Evolutionary conservation across 2,113 vertebrate species (phyloP), one percentile per base, ranked within the genome.

Genomic region (Bettongia penicillata): DNA sequence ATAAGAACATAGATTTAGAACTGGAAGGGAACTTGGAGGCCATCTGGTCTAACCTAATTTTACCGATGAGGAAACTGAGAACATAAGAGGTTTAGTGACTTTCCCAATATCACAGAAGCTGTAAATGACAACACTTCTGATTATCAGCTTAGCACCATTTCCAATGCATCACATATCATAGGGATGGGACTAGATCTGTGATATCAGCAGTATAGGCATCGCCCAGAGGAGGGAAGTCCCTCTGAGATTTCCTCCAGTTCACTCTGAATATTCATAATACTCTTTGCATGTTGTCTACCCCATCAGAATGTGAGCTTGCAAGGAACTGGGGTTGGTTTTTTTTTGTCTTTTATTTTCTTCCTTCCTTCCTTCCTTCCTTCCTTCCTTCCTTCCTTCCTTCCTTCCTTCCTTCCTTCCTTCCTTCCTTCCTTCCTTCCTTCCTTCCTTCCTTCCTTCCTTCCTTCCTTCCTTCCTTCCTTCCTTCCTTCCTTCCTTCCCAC

Each of bases 1-100:
- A 68, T 12, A 61, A 61, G 57, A 68, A 68, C 11, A 37, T 68
- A 37, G 57, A 37, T 68, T 68, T 37, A 68, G 57, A 68, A 68
- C 3, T 37, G 12, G 28, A 68, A 68, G 12, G 31, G 28, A 68
- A 68, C 31, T 68, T 68, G 57, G 57, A 68, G 57, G 31, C 28
- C 57, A 68, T 37, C 31, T 68, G 31, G 57, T 31, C 57, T 68
- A 68, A 68, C 12, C 28, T 84, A 23, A 91, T 95, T 95, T 93
- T 93, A 53, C 0, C 12, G 57, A 68, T 92, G 4, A 95, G 31
- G 94, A 95, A 57, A 93, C 84, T 93, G 84, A 92, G 52, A 23
- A 37, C 47, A 19, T 61, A 57, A 11, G 48, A 89, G n/a, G 48
- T n/a, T 23, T 47, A 11, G 8, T 93, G 51, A 91, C 28, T 96